Conservation (phyloP, 2,797 vertebrate genomes). For the Girardinus metallicus region DNA sequence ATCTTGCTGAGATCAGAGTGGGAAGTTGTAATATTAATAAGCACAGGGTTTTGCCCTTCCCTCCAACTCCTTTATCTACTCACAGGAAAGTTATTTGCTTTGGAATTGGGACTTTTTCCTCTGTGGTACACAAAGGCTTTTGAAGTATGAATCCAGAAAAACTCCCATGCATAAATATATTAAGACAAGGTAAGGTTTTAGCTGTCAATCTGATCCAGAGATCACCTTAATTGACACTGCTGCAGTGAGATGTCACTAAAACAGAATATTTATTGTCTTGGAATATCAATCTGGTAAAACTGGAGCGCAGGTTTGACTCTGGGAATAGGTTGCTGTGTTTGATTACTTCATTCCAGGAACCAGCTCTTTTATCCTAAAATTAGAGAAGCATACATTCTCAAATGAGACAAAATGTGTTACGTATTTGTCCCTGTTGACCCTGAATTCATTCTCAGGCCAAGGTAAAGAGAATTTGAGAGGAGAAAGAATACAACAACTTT, state of each 20-base stretch:
- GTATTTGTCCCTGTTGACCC: slow-evolving; percentile 30
- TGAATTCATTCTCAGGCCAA: slow-evolving; percentile 9
- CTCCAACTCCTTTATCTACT: slow-evolving; percentile 50
- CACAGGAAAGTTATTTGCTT: slow-evolving; percentile 60
- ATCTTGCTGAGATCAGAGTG: slow-evolving; percentile 57
- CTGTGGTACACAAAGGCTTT: slow-evolving; percentile 55
- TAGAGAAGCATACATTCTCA: slow-evolving; percentile 16
- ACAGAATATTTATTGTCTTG: neutral
- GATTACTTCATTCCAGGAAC: slow-evolving; percentile 25
- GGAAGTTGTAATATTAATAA: slow-evolving; percentile 41
- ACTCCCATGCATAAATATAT: slow-evolving; percentile 17
- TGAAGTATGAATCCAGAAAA: slow-evolving; percentile 25
- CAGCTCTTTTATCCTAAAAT: slow-evolving; percentile 30
- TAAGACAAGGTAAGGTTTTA: neutral
- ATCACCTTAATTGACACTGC: neutral
- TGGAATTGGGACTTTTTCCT: slow-evolving; percentile 43
- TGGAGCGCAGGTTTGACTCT: neutral
- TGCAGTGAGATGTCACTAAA: neutral
- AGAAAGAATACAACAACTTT: neutral
- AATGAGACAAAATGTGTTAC: slow-evolving; percentile 22
- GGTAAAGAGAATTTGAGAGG: neutral
- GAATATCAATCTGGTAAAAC: neutral
- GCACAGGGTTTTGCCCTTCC: slow-evolving; percentile 24
- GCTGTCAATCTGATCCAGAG: slow-evolving; percentile 9
- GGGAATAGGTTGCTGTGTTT: slow-evolving; percentile 23